Conservation (phyloP, 2,797 vertebrate genomes). For the Phrynocephalus guinanensis region DNA sequence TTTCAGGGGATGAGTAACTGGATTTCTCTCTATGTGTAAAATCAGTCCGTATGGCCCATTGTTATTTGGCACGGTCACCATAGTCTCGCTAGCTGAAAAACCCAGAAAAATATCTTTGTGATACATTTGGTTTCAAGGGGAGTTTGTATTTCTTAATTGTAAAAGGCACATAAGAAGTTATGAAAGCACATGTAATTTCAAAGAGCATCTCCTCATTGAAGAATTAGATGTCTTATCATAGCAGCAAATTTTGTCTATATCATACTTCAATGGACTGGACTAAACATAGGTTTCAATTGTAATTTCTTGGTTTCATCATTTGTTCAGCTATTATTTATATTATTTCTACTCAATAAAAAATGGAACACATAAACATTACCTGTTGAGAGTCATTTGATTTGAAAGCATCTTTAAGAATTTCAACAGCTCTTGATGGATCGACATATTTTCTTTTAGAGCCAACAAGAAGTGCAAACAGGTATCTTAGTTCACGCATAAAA, state of each 20-base stretch:
- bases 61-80: neutral
- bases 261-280: neutral
- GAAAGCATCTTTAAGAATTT: constrained; percentile 98
- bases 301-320: neutral
- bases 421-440: constrained; percentile 95
- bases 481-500: constrained; percentile 96
- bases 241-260: neutral
- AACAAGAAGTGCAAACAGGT: constrained; percentile 95
- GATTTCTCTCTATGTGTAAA: neutral
- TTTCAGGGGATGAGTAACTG: neutral
- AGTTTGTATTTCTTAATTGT: too few relatives aligned
- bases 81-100: neutral
- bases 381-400: constrained; percentile 98
- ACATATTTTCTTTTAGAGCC: constrained; percentile 98
- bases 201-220: neutral
- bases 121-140: neutral
- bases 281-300: neutral
- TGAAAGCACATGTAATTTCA: neutral
- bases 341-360: neutral
- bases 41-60: neutral
- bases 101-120: neutral
- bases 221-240: neutral
- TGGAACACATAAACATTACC: constrained; percentile 77
- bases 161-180: neutral
- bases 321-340: neutral